Base-by-base conservation (phyloP, 2,797 vertebrate species). In the Galago senegalensis region DNA sequence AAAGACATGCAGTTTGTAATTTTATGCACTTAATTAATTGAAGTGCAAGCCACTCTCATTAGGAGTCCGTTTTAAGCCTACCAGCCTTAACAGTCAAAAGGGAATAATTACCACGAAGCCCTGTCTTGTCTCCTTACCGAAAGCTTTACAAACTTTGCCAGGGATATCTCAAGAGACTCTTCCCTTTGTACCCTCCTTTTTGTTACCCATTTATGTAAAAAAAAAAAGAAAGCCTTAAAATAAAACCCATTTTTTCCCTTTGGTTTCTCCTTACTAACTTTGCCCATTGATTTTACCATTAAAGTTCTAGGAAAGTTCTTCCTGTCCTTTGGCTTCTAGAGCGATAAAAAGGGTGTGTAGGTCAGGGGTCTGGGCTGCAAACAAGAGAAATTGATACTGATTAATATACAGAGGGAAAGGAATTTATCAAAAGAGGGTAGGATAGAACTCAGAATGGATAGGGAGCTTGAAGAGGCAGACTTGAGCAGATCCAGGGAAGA, bases 11-110 rank as follows among this genome's bases (percentile, higher is more conserved):
- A 70, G 63, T 94, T 95, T 94, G 81, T 95, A 97, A 96, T 97
- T 95, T 96, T 92, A 95, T 89, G 92, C 73, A 91, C 60, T 97
- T 97, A 95, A 97, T 96, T 97, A 97, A 97, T 90, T 96, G 95
- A 65, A 79, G 69, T 58, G 23, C 40, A 82, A 97, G 91, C 87
- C 87, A 95, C 89, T 97, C 76, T 96, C 81, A 94, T 94, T 96
- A 97, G 73, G 81, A 94, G 84, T 95, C 75, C 95, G 77, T 98
- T 97, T 95, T 91, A 97, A 97, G 75, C 63, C 60, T 88, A 90
- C 81, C 88, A 91, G 87, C 77, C 63, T 96, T 76, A 95, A 96
- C 53, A 91, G 86, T 89, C 91, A 91, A 97, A 93, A 77, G 61
- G 49, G 76, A 97, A 61, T 96, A 96, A 96, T 96, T 89, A 88